A percentile compares a stretch with the other conserved stretches of the same genome.
Evolutionary conservation across 1,140 invertebrate species (phyloP).

Genomic region (Trichogramma pretiosum): DNA sequence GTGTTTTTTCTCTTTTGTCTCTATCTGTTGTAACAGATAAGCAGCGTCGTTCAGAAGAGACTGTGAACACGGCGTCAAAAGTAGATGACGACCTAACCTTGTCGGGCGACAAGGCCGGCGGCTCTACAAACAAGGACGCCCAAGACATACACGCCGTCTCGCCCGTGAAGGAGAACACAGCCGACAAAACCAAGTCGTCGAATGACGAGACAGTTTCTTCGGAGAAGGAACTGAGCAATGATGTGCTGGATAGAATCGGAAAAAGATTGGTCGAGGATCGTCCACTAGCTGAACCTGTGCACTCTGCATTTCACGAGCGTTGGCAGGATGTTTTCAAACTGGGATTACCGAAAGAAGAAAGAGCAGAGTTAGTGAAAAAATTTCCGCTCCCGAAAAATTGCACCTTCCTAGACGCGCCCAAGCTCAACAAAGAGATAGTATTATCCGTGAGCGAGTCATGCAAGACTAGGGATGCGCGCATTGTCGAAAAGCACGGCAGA

Average conservation of each 20-base stretch:
- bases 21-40: no score
- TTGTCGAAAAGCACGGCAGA: constrained; percentile 14
- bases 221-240: neutral
- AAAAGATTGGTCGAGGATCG: neutral
- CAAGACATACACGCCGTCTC: no score
- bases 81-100: no score
- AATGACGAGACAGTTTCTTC: no score
- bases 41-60: no score
- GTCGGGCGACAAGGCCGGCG: no score
- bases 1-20: no score
- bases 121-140: no score
- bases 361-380: constrained; percentile 8
- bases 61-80: no score
- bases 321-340: constrained; percentile 14
- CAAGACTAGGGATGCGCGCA: constrained; percentile 6
- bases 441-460: neutral
- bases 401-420: constrained; percentile 13
- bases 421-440: constrained; percentile 12
- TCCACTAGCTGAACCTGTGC: no score
- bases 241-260: neutral
- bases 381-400: constrained; percentile 17
- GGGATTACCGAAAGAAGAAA: constrained; percentile 12
- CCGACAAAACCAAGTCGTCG: no score
- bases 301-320: neutral
- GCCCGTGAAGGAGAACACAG: no score